Percentiles rank a stretch among this genome's conserved stretches.
Conservation (phyloP, 1,140 invertebrate species). For the Cydia splendana region DNA sequence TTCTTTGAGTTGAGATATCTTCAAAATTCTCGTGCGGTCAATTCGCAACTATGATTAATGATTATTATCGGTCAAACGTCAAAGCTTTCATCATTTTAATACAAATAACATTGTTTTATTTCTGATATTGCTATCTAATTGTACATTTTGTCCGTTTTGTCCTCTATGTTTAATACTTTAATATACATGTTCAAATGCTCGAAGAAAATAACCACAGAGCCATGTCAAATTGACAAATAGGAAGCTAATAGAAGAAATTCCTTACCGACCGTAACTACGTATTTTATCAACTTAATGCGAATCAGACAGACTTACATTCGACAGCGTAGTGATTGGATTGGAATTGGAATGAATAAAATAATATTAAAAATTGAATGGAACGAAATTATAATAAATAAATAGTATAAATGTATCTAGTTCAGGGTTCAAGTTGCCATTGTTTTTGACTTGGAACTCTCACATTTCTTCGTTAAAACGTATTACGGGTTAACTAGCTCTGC, state of each 20-base stretch:
- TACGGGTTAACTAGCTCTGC: neutral
- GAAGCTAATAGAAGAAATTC: too few species aligned
- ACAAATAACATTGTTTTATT: conserved; percentile 11
- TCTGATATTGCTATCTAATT: neutral
- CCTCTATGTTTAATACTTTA: neutral
- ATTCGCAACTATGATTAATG: neutral
- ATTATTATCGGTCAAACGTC: conserved; percentile 13
- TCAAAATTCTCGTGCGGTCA: neutral
- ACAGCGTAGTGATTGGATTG: too few species aligned
- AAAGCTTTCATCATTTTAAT: neutral
- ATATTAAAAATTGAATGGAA: too few species aligned
- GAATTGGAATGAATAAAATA: too few species aligned
- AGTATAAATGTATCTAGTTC: neutral
- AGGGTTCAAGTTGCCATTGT: neutral
- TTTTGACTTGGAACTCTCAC: neutral
- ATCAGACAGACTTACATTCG: too few species aligned
- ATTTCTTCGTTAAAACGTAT: neutral
- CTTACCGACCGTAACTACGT: too few species aligned
- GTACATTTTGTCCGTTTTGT: neutral
- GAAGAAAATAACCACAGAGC: neutral
- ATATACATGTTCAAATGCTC: neutral
- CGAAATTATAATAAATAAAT: too few species aligned
- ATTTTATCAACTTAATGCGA: too few species aligned
- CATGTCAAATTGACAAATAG: neutral
- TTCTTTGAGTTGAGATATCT: neutral